phyloP scores from a whole-genome alignment of 2,113 vertebrate species.

The Pardalotus punctatus region DNA sequence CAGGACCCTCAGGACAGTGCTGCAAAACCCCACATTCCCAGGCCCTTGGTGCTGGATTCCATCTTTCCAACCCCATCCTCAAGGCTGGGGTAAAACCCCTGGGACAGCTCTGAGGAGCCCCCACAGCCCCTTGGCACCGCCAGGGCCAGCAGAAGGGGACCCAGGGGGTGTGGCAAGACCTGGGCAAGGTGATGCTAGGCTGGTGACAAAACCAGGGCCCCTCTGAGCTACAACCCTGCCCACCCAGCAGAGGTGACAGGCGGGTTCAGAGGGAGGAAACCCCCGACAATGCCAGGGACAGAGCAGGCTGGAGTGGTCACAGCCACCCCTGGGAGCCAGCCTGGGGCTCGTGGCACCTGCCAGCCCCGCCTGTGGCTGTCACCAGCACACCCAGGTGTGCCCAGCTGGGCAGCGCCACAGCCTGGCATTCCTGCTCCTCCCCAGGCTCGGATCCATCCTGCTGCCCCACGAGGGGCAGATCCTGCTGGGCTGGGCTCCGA shows the following conservation, averaged over 20 bases:
- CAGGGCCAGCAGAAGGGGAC: background rate
- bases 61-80: fast-evolving
- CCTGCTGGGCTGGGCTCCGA: background rate
- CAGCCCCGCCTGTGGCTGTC: background rate
- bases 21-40: background rate
- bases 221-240: background rate
- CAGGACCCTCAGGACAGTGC: fast-evolving
- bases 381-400: background rate
- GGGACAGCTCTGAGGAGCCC: background rate
- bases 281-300: no score
- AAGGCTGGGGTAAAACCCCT: fast-evolving
- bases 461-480: background rate
- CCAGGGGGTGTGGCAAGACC: background rate
- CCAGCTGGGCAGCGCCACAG: background rate
- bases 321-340: background rate
- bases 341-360: background rate
- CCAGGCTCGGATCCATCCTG: fast-evolving
- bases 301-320: background rate
- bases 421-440: background rate
- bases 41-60: background rate
- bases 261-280: background rate
- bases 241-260: background rate
- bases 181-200: background rate
- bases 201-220: background rate
- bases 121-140: background rate